Conservation (phyloP, 2,797 vertebrate species). For the Leuciscus waleckii region DNA sequence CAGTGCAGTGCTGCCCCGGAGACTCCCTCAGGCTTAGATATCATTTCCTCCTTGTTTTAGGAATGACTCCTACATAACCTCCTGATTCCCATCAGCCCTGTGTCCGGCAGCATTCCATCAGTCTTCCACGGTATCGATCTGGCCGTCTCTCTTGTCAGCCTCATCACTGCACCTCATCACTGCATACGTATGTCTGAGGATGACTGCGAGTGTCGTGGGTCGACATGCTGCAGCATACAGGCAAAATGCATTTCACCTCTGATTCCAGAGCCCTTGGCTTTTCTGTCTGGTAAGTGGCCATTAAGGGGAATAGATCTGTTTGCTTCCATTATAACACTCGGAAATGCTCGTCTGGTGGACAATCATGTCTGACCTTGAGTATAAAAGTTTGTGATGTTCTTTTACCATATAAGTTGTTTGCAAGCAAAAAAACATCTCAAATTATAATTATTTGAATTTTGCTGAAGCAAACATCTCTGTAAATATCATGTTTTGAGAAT, state of each 20-base stretch:
- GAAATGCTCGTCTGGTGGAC: background rate
- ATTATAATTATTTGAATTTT: background rate
- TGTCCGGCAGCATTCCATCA: conserved; percentile 64
- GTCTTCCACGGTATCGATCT: conserved; percentile 68
- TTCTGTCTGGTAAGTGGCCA: conserved; percentile 17
- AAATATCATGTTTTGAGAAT: background rate
- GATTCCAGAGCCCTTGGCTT: conserved; percentile 9
- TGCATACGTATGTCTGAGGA: conserved; percentile 57
- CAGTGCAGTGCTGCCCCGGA: conserved; percentile 11
- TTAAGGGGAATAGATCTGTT: background rate
- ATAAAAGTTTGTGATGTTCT: background rate
- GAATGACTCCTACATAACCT: conserved; percentile 50
- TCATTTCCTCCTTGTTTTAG: conserved; percentile 56
- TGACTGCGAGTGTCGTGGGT: conserved; percentile 52
- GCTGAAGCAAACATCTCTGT: background rate
- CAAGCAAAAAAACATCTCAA: background rate
- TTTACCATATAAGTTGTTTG: background rate
- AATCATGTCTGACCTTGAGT: conserved; percentile 1
- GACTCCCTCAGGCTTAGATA: conserved; percentile 17
- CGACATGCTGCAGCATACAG: conserved; percentile 57
- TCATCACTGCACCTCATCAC: conserved; percentile 73
- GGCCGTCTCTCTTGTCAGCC: conserved; percentile 43
- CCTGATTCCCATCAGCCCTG: conserved; percentile 61
- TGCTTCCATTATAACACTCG: background rate
- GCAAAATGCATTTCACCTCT: background rate